Base-by-base conservation (phyloP, 2,113 vertebrate genomes). In the Heptranchias perlo region DNA sequence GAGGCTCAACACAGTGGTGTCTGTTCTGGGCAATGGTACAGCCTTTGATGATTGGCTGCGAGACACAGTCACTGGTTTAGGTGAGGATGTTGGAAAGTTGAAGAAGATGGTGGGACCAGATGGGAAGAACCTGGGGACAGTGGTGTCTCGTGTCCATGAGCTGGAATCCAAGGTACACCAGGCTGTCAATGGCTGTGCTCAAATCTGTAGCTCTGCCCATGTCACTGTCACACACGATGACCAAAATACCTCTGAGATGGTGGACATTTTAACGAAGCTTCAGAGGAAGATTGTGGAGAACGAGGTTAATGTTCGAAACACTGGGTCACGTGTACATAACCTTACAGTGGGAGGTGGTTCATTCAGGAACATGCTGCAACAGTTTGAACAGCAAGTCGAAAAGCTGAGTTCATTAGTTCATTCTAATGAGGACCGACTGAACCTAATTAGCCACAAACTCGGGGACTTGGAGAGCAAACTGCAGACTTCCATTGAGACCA, bases 201-300 rank as follows among this genome's bases (percentile, higher is more conserved):
- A 98, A 96, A 97, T 98, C 69, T 98, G 98, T 96, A 91, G 96
- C 0, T 96, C 0, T 49, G 96, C 6, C 3, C 93, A 14, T 2
- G 39, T 69, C 96, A 96, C 8, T 94, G n/a, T 28, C 73, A 87
- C 92, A 96, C 94, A 84, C 96, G 96, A 96, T 0, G 76, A 69
- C 28, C 76, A 65, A 52, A 94, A 61, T 96, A 96, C 0, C 95
- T 96, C 13, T 96, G 96, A 67, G 96, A 96, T 97, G 28, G 97
- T 97, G 0, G 97, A 98, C 47, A 97, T 97, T 1, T 97, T 99
- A 69, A 97, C 98, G 86, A 98, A 97, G 10, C 96, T 99, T 64
- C 97, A 98, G 91, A 98, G 97, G 97, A 98, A 97, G 94, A 97
- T 98, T 67, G 97, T 98, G 84, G 96, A 98, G 52, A 98, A 97